Evolutionary conservation across 2,888 invertebrate genomes (phyloP).

Genomic region (Agrotis clavis): DNA sequence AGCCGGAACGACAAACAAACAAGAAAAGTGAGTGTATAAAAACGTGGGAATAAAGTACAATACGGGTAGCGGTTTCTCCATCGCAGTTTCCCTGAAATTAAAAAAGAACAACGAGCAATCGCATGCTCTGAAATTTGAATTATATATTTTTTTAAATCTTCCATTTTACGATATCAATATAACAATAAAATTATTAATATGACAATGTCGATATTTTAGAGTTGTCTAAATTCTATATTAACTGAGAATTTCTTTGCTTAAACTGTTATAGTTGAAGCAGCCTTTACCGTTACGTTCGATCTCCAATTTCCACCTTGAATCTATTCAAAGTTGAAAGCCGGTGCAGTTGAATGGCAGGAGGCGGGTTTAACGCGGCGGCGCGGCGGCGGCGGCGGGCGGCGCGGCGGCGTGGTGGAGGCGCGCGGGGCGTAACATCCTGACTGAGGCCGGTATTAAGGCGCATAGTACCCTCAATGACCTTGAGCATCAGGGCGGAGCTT

Average conservation of each 20-base stretch:
- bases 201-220: no score
- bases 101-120: neutral
- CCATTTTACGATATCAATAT: neutral
- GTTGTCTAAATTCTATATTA: neutral
- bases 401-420: neutral
- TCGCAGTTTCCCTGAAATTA: neutral
- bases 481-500: no score
- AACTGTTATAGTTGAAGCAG: neutral
- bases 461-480: no score
- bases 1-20: no score
- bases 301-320: conserved; percentile 3
- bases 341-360: conserved; percentile 24
- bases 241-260: neutral
- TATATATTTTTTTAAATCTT: neutral
- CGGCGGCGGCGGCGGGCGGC: conserved; percentile 3
- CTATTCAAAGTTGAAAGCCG: conserved; percentile 14
- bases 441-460: conserved; percentile 1
- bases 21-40: no score
- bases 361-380: conserved; percentile 8
- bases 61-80: neutral
- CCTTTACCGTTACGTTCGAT: neutral
- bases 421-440: conserved; percentile 8
- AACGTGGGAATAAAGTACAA: conserved; percentile 4
- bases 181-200: no score
- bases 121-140: neutral